Evolutionary conservation across 1,140 invertebrate genomes (phyloP).

Genomic region (Frieseomelitta varia): DNA sequence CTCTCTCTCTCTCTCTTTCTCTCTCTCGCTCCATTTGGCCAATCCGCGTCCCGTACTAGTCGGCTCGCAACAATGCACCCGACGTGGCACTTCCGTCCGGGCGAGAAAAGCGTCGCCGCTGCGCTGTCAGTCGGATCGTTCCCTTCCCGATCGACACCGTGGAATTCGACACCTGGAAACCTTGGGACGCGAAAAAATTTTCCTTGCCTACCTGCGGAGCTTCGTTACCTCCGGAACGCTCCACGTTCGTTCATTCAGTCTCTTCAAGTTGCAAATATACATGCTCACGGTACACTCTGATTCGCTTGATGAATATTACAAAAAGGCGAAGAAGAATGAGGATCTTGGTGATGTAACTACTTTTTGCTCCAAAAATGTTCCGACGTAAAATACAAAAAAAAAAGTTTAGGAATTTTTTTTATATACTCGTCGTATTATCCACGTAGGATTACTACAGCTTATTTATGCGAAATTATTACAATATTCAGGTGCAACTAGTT

Average conservation of each 20-base stretch:
- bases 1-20: slow-evolving; percentile 29
- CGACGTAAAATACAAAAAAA: neutral
- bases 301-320: neutral
- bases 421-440: neutral
- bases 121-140: slow-evolving; percentile 38
- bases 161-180: slow-evolving; percentile 36
- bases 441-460: neutral
- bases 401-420: neutral
- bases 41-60: slow-evolving; percentile 65
- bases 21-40: slow-evolving; percentile 73
- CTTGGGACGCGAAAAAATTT: neutral
- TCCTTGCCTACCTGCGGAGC: neutral
- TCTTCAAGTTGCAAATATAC: neutral
- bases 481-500: neutral
- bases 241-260: neutral
- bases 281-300: neutral
- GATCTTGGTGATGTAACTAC: too few species aligned
- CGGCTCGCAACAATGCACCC: slow-evolving; percentile 68
- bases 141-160: slow-evolving; percentile 21
- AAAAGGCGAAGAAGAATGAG: neutral
- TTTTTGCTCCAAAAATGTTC: neutral
- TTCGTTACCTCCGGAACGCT: neutral
- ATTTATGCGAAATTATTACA: neutral
- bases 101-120: slow-evolving; percentile 59
- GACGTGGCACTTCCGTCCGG: slow-evolving; percentile 73